These are phyloP conservation scores for Oscheius sp. DNA, from an alignment of 2,888 invertebrate species.

Conservation along the genomic window DNA sequence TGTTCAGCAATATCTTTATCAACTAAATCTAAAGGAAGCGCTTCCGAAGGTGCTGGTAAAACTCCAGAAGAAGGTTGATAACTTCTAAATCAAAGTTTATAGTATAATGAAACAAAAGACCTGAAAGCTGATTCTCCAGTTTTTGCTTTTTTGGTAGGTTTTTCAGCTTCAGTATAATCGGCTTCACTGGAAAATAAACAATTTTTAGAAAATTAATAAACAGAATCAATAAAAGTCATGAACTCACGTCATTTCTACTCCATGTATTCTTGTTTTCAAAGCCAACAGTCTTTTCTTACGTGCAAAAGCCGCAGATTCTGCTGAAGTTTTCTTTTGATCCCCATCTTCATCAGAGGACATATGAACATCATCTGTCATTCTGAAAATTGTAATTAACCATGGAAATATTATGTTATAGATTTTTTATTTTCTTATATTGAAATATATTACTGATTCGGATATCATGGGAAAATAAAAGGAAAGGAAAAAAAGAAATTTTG, in stretches of 20 bases:
- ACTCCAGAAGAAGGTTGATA: constrained; percentile 42
- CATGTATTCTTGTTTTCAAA: constrained; percentile 51
- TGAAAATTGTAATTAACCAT: constrained; percentile 4
- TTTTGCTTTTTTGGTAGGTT: constrained; percentile 44
- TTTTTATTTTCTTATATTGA: background rate
- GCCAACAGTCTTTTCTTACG: constrained; percentile 48
- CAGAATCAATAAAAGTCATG: background rate
- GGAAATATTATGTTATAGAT: background rate
- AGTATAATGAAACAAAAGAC: constrained; percentile 21
- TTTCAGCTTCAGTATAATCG: constrained; percentile 43
- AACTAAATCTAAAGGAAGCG: constrained; percentile 37
- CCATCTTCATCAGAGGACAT: constrained; percentile 47
- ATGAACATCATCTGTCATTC: constrained; percentile 35
- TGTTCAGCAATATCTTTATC: constrained; percentile 50
- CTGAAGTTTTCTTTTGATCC: constrained; percentile 32
- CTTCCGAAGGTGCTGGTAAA: constrained; percentile 29
- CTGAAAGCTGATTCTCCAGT: constrained; percentile 35
- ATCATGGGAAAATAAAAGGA: background rate
- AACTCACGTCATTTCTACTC: constrained; percentile 47
- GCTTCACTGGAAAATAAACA: constrained; percentile 40
- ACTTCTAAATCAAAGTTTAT: constrained; percentile 24
- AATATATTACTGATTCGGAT: no score
- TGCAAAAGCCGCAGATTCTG: constrained; percentile 46
- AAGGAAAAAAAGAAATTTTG: background rate
- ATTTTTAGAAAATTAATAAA: background rate